Evolutionary conservation across 2,113 vertebrate species (phyloP).

Genomic region (Zingel zingel): DNA sequence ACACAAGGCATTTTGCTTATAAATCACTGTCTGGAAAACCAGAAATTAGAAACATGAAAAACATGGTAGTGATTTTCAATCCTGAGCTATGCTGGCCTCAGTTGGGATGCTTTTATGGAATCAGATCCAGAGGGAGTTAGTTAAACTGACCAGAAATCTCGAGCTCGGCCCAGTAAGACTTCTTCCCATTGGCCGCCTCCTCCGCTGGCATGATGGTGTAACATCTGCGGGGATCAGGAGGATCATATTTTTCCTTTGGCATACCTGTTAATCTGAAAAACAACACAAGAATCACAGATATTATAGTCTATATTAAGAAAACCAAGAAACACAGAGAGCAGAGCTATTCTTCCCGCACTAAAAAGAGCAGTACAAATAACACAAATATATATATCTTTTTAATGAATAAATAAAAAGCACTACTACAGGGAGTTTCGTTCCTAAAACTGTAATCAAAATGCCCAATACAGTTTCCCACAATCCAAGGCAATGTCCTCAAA

Average conservation of each 20-base stretch:
- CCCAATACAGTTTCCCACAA: neutral
- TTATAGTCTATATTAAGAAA: neutral
- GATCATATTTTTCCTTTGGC: slow-evolving; percentile 99
- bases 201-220: slow-evolving; percentile 99
- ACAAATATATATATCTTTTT: neutral
- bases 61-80: neutral
- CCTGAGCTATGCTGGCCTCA: neutral
- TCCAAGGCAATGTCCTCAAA: neutral
- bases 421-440: neutral
- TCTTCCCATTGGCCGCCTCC: slow-evolving; percentile 97
- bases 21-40: neutral
- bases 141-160: slow-evolving; percentile 95
- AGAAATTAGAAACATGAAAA: neutral
- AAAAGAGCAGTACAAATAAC: neutral
- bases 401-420: neutral
- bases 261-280: slow-evolving; percentile 95
- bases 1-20: neutral
- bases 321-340: neutral
- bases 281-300: neutral
- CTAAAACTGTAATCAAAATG: neutral
- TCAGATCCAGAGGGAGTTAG: no score
- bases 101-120: neutral
- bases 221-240: slow-evolving; percentile 98
- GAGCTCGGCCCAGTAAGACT: slow-evolving; percentile 97
- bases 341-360: neutral